A percentile compares a stretch with the other conserved stretches of the same genome.
Evolutionary conservation across 2,888 invertebrate species (phyloP).

Genomic region (Smittia aterrima): DNA sequence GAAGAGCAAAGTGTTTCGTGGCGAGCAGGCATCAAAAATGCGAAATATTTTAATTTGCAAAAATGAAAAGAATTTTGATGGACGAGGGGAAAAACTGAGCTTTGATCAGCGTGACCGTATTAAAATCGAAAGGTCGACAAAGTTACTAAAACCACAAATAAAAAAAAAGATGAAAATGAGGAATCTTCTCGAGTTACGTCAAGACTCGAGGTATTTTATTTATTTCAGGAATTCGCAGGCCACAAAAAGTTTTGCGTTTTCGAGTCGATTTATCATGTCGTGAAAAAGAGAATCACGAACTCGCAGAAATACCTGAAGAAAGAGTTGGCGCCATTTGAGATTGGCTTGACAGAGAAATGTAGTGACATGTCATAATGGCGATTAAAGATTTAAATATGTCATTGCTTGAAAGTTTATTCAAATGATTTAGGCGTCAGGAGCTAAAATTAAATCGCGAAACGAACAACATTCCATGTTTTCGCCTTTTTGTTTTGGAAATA

Average conservation of each 20-base stretch:
- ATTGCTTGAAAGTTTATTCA: no score
- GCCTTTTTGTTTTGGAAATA: no score
- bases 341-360: background rate
- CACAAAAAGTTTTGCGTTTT: background rate
- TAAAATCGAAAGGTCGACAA: background rate
- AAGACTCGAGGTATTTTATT: background rate
- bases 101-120: background rate
- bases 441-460: no score
- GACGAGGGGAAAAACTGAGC: conserved; percentile 5
- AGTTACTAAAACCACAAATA: background rate
- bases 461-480: no score
- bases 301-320: background rate
- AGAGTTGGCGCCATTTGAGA: background rate
- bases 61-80: conserved; percentile 3
- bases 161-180: background rate
- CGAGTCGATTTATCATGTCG: background rate
- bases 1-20: background rate
- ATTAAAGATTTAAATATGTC: no score
- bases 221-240: background rate
- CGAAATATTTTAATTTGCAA: conserved; percentile 34
- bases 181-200: conserved; percentile 1
- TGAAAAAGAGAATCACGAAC: background rate
- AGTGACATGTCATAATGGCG: no score
- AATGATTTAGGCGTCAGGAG: no score
- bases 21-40: conserved; percentile 1